These are phyloP conservation scores for Propithecus deckenii DNA, from an alignment of 2,797 vertebrate species.

Conservation along the genomic window DNA sequence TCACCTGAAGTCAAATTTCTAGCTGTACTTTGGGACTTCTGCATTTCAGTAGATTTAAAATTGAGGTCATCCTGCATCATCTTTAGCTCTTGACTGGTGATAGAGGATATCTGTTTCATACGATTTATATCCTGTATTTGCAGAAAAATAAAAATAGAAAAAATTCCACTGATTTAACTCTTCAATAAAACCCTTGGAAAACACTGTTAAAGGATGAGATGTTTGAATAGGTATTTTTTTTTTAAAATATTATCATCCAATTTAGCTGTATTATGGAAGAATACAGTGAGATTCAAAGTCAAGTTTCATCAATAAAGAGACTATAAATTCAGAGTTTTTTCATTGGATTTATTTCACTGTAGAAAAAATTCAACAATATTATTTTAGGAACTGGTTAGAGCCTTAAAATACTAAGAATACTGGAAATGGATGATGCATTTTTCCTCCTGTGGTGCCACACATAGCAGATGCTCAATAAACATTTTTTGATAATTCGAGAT, in stretches of 20 bases:
- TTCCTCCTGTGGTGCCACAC: not conserved
- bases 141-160: conserved; percentile 62
- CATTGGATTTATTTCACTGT: conserved; percentile 5
- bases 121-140: conserved; percentile 90
- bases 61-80: conserved; percentile 97
- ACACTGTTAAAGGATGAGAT: conserved; percentile 20
- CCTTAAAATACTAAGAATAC: conserved; percentile 47
- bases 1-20: conserved; percentile 91
- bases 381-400: not conserved
- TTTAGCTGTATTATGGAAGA: conserved; percentile 6
- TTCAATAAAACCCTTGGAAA: conserved; percentile 21
- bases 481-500: conserved; percentile 7
- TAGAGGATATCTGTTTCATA: conserved; percentile 91
- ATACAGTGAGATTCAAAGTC: not conserved
- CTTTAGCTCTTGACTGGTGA: conserved; percentile 93
- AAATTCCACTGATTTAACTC: conserved; percentile 34
- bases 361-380: conserved; percentile 28
- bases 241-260: not conserved
- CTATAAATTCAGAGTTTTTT: not conserved
- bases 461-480: not conserved
- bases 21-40: conserved; percentile 95
- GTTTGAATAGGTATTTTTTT: not conserved
- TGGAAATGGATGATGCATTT: not conserved
- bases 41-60: conserved; percentile 97
- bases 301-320: conserved; percentile 2